phyloP scores from a whole-genome alignment of 2,113 vertebrate genomes.

The Nibea coibor region DNA sequence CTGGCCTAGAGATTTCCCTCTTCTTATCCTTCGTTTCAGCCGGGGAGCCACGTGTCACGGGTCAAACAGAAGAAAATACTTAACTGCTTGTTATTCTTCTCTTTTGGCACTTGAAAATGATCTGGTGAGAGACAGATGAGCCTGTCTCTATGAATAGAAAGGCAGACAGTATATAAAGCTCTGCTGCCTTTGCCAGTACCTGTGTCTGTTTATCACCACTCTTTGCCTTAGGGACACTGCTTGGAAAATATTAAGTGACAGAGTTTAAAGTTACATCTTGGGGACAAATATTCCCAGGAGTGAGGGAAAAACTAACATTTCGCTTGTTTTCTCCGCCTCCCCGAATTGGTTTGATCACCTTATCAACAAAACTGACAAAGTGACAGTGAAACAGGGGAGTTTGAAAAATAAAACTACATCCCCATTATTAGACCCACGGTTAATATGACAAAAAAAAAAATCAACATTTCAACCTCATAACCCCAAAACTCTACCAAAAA shows the following conservation, averaged over 20 bases:
- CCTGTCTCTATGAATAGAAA: constrained; percentile 61
- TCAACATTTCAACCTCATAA: not conserved
- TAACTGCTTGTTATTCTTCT: constrained; percentile 76
- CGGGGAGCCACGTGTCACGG: constrained; percentile 63
- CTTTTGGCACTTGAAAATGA: constrained; percentile 58
- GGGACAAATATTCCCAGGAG: constrained; percentile 42
- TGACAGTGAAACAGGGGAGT: constrained; percentile 10
- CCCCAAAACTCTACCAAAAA: not conserved
- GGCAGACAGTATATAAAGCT: constrained; percentile 56
- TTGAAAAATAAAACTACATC: not conserved
- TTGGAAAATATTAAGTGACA: constrained; percentile 49
- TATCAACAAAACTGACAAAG: constrained; percentile 29
- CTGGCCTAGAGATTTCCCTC: constrained; percentile 42
- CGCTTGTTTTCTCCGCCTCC: constrained; percentile 10
- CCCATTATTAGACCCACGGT: not conserved
- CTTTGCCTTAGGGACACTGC: constrained; percentile 31
- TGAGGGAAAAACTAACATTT: constrained; percentile 52
- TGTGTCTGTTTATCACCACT: constrained; percentile 44
- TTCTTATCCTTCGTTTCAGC: constrained; percentile 40
- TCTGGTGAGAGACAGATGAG: constrained; percentile 75
- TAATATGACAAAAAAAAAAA: not conserved
- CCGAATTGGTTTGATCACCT: constrained; percentile 27
- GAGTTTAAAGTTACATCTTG: constrained; percentile 61
- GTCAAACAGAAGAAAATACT: constrained; percentile 75
- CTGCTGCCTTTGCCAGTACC: constrained; percentile 37